Conservation (phyloP, 2,888 invertebrate genomes). For the Horisme vitalbata region DNA sequence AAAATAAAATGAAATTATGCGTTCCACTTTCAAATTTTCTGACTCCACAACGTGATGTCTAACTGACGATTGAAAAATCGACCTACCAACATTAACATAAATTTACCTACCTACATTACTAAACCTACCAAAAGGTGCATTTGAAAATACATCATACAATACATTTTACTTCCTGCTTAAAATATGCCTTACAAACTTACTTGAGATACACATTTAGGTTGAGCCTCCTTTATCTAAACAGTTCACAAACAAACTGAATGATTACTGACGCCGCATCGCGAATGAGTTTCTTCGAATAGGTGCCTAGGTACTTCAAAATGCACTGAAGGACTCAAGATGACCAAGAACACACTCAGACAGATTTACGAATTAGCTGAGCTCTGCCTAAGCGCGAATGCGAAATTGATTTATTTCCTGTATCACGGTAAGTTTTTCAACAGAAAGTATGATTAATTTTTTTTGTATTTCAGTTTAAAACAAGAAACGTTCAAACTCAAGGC, state of each 20-base stretch:
- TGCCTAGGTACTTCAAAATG: no score
- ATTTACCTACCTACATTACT: no score
- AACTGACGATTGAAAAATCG: no score
- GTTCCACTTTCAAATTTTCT: no score
- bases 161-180: no score
- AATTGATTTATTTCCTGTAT: conserved; percentile 31
- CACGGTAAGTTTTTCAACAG: conserved; percentile 41
- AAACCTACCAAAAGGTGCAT: no score
- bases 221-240: neutral
- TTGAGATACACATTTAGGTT: no score
- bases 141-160: no score
- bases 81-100: no score
- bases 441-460: neutral
- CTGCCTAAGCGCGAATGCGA: conserved; percentile 53
- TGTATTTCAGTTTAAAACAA: neutral
- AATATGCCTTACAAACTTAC: no score
- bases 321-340: neutral
- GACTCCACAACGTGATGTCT: no score
- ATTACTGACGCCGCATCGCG: conserved; percentile 39
- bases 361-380: conserved; percentile 1
- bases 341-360: neutral
- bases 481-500: conserved; percentile 15
- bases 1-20: no score
- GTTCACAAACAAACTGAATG: conserved; percentile 28
- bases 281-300: conserved; percentile 29